These are phyloP conservation scores for Emmelina monodactyla DNA, from an alignment of 2,888 invertebrate species.

Conservation along the genomic window DNA sequence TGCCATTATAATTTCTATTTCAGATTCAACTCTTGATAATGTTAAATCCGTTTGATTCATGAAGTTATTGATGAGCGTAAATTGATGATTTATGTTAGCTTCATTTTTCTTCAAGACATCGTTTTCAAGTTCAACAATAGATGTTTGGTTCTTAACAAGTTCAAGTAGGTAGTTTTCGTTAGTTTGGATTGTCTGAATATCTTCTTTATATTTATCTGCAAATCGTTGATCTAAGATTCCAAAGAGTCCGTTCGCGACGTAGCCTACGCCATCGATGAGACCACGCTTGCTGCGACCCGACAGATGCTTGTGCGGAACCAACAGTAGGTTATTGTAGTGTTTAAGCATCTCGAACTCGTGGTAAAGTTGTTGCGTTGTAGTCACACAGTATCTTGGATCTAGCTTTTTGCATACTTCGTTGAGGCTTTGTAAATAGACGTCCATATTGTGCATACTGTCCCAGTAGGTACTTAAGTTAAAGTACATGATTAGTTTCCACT, in stretches of 20 bases:
- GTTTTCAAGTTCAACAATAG: conserved; percentile 10
- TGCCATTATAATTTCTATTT: conserved; percentile 3
- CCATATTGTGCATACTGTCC: conserved; percentile 4
- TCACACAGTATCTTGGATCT: conserved; percentile 9
- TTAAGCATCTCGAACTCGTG: conserved; percentile 7
- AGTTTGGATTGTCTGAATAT: conserved; percentile 7
- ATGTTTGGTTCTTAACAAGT: conserved; percentile 12
- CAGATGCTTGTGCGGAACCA: conserved; percentile 7
- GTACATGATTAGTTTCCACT: conserved; percentile 14
- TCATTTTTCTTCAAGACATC: conserved; percentile 8
- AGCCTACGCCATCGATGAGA: conserved; percentile 8
- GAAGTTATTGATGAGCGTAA: conserved; percentile 4
- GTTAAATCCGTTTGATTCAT: conserved; percentile 6
- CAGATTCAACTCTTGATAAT: conserved; percentile 1
- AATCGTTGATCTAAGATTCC: conserved; percentile 11
- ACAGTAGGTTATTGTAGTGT: conserved; percentile 8
- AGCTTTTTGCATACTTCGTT: conserved; percentile 3
- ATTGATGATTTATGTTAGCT: neutral
- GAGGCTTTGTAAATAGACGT: conserved; percentile 6
- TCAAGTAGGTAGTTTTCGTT: conserved; percentile 8
- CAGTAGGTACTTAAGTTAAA: conserved; percentile 13
- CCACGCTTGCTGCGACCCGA: conserved; percentile 7
- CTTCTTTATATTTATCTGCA: conserved; percentile 9
- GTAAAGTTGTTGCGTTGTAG: conserved; percentile 3
- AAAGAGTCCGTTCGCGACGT: conserved; percentile 10